Percentiles rank a stretch among this genome's conserved stretches.
Evolutionary conservation across 2,113 vertebrate species (phyloP).

Genomic region (Cercocebus atys): DNA sequence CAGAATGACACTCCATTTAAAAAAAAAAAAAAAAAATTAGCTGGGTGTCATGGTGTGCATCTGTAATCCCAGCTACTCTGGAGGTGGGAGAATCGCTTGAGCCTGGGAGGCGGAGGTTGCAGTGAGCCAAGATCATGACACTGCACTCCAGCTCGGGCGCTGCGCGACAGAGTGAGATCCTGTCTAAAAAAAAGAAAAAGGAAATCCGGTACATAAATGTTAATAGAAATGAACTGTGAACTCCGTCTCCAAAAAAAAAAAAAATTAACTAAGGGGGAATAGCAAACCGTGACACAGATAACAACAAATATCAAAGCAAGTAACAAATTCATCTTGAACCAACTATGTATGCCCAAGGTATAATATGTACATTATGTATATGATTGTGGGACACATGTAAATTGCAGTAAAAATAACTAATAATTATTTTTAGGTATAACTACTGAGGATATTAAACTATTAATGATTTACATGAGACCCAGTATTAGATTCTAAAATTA

Average conservation of each 20-base stretch:
- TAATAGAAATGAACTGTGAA: no score
- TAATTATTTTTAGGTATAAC: neutral
- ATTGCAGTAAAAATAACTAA: neutral
- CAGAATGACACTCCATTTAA: no score
- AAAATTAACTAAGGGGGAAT: neutral
- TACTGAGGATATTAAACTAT: neutral
- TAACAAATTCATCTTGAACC: neutral
- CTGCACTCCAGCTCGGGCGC: no score
- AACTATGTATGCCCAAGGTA: neutral
- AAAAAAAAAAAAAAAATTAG: no score
- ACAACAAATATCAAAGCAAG: neutral
- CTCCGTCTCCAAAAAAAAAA: no score
- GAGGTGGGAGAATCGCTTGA: no score
- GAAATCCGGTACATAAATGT: no score
- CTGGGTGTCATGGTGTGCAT: rapidly evolving
- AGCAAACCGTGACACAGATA: neutral
- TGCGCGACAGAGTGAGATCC: no score
- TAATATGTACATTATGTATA: neutral
- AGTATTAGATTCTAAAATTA: conserved; percentile 16
- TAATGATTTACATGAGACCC: neutral
- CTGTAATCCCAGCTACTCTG: no score
- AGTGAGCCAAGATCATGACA: no score
- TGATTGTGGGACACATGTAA: neutral
- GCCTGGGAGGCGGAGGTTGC: no score
- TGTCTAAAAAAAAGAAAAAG: no score